These are phyloP conservation scores for Scolopax rusticola DNA, from an alignment of 2,797 vertebrate genomes.

Conservation along the genomic window DNA sequence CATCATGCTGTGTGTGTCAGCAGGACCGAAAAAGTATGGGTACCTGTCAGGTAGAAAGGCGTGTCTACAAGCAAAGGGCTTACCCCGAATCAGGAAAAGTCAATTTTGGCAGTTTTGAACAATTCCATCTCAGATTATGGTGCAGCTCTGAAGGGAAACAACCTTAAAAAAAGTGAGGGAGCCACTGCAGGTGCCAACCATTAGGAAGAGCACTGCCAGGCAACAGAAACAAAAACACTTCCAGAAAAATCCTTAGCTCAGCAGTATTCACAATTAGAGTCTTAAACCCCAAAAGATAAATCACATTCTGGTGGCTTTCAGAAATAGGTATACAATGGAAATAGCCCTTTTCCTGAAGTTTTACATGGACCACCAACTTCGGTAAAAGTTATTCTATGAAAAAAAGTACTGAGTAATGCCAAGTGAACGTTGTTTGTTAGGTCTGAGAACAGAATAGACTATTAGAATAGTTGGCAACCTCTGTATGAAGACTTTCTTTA, in stretches of 20 bases:
- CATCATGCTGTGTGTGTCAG: background rate
- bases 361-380: background rate
- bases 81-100: background rate
- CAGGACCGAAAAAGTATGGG: background rate
- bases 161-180: background rate
- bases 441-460: background rate
- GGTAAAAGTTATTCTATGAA: background rate
- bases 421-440: background rate
- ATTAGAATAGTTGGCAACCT: background rate
- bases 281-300: background rate
- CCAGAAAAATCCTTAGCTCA: background rate
- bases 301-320: background rate
- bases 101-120: constrained; percentile 2
- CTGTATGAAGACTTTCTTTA: background rate
- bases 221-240: background rate
- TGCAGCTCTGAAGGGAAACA: background rate
- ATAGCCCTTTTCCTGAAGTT: background rate
- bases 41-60: constrained; percentile 25
- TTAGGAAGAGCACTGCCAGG: background rate
- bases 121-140: background rate
- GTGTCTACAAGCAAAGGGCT: background rate
- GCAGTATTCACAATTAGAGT: background rate
- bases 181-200: background rate
- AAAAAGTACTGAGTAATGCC: background rate
- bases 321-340: background rate